Percentiles rank a stretch among this genome's conserved stretches.
These are phyloP conservation scores for Platycheirus albimanus DNA, from an alignment of 2,888 invertebrate species.

Conservation along the genomic window DNA sequence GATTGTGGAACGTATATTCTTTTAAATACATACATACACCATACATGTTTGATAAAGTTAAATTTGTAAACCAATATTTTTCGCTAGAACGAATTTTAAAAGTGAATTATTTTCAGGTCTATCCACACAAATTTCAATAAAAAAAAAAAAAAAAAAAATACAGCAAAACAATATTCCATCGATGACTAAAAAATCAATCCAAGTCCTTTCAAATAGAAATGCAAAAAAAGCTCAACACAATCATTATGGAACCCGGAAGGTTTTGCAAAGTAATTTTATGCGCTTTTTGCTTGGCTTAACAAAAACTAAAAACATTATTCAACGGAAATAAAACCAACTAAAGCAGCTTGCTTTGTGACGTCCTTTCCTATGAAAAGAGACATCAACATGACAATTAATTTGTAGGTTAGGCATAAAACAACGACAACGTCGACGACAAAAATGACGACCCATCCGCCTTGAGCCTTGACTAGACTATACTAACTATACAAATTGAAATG, in stretches of 20 bases:
- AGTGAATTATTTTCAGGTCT: too few species aligned
- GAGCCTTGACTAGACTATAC: background rate
- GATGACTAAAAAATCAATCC: too few species aligned
- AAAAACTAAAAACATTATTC: background rate
- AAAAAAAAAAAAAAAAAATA: too few species aligned
- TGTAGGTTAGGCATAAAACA: background rate
- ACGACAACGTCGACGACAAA: background rate
- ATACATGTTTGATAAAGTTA: too few species aligned
- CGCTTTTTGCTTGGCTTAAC: background rate
- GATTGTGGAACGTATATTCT: too few species aligned
- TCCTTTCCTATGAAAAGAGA: background rate
- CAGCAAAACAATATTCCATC: background rate
- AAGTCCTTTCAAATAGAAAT: background rate
- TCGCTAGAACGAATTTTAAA: too few species aligned
- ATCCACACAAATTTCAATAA: too few species aligned
- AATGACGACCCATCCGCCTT: background rate
- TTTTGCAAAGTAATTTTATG: too few species aligned
- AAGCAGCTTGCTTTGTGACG: slow-evolving; percentile 5
- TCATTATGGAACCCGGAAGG: background rate
- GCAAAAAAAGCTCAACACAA: background rate
- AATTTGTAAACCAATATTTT: too few species aligned
- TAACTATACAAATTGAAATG: slow-evolving; percentile 2
- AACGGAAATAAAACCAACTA: slow-evolving; percentile 4
- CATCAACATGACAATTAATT: slow-evolving; percentile 14
- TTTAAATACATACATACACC: too few species aligned